These are phyloP conservation scores for human (Homo sapiens) DNA, from an alignment of 2,113 vertebrate species.

Conservation along the genomic window GRCh38 chrX:91567001-91567500, in stretches of 20 bases:
- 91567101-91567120: background rate
- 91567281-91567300: background rate
- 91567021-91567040: background rate
- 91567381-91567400: background rate
- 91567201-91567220: background rate
- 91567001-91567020: background rate
- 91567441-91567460: background rate
- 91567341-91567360: background rate
- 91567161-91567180: background rate
- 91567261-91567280: background rate
- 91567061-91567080: background rate
- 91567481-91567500: too few species aligned
- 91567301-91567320: background rate
- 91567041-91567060: background rate
- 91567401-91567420: background rate
- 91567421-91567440: background rate
- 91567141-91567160: background rate
- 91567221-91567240: background rate
- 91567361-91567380: background rate
- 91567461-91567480: too few species aligned
- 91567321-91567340: background rate
- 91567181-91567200: background rate
- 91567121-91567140: background rate
- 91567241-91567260: background rate
- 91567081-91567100: background rate